phyloP scores from a whole-genome alignment of 1,140 invertebrate species.

The Zophobas morio region DNA sequence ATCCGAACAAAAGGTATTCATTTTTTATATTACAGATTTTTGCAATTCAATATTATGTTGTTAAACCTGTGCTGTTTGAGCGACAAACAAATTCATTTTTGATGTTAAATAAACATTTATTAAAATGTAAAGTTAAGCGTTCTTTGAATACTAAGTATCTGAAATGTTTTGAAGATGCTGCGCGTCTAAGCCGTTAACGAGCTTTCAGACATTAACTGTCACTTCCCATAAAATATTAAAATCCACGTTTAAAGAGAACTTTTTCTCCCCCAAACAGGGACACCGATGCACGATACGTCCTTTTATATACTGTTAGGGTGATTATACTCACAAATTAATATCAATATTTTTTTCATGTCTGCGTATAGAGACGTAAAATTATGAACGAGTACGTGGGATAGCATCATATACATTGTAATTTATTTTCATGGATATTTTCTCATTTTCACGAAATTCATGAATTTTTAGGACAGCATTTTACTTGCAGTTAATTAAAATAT shows the following conservation, averaged over 20 bases:
- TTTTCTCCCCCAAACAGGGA: not conserved
- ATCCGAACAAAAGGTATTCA: not conserved
- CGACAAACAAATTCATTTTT: not conserved
- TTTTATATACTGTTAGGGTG: not conserved
- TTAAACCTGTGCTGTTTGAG: too few species aligned
- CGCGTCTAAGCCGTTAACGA: slow-evolving; percentile 26
- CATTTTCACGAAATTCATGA: too few species aligned
- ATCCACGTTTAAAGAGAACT: slow-evolving; percentile 3
- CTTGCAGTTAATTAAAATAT: too few species aligned
- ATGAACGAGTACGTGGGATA: too few species aligned
- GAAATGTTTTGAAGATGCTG: slow-evolving; percentile 15
- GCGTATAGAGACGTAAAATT: too few species aligned
- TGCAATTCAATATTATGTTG: too few species aligned
- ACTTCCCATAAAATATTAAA: slow-evolving; percentile 36
- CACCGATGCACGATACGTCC: not conserved
- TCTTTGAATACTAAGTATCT: slow-evolving; percentile 30
- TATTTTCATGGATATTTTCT: too few species aligned
- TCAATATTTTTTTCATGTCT: not conserved
- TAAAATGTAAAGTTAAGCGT: not conserved
- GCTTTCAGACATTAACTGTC: slow-evolving; percentile 26
- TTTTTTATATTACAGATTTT: not conserved
- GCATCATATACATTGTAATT: too few species aligned
- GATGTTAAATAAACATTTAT: slow-evolving; percentile 4
- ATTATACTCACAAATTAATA: not conserved
- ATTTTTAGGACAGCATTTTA: too few species aligned